Evolutionary conservation across 2,797 vertebrate genomes (phyloP), one percentile per base, ranked within the genome.

Genomic region (Cephalopachus bancanus): DNA sequence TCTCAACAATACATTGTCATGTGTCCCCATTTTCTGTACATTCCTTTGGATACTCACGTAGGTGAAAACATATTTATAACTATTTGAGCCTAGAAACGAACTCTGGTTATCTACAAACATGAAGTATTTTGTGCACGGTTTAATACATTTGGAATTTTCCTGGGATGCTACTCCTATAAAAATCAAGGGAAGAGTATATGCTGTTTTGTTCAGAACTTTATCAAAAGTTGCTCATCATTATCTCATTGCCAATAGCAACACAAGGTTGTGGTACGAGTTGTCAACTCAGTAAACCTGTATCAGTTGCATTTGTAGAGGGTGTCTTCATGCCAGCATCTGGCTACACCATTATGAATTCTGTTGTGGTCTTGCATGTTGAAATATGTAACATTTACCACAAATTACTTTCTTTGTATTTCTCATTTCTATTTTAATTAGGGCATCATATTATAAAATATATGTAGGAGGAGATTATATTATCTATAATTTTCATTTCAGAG

Each of bases 371-470:
- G 83, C 62, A 71, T 55, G 28, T 8, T 28, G 24, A 65, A 83
- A 53, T 1, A 33, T 0, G 2, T 1, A 26, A 30, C n/a, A 4
- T 72, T 97, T 16, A 76, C 79, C 62, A 81, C 71, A 65, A 62
- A 69, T 91, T 62, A 26, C 30, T 80, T 87, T 67, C 71, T 62
- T 84, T 84, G 51, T 84, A 57, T 78, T 94, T 93, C 62, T 95
- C 62, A 55, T 14, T 83, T 89, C 60, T 62, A 62, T 86, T 91
- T 89, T 83, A 71, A 67, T 95, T 60, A 94, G 51, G 26, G 37
- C 37, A 51, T 44, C 64, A 19, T 72, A 20, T 71, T 93, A 69
- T 57, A 72, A 81, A 92, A 95, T 37, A 72, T 30, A 37, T 2
- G 8, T 2, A 26, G 28, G 89, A 84, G 80, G 17, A 65, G 49